Evolutionary conservation across 2,113 vertebrate genomes (phyloP).

Genomic region (Apaloderma vittatum): DNA sequence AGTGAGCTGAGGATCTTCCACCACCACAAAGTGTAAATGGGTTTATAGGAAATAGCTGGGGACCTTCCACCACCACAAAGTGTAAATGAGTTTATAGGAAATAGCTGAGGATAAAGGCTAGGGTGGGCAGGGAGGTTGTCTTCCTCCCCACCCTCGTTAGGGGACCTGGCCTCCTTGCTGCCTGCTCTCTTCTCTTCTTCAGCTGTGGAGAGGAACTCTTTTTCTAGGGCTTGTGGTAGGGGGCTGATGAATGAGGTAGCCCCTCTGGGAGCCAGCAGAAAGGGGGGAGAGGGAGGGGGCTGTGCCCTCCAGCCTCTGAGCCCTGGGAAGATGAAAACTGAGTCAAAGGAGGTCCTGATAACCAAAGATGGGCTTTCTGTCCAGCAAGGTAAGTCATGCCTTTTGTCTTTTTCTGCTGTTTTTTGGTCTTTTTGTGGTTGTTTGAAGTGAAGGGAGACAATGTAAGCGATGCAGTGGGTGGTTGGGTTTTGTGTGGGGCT

Average conservation of each 20-base stretch:
- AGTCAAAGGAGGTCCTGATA: not conserved
- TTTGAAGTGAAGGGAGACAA: not conserved
- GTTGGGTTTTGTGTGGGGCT: not conserved
- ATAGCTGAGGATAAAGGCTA: constrained; percentile 23
- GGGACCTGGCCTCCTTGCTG: accelerated
- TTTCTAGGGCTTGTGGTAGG: not conserved
- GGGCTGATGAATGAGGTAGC: not conserved
- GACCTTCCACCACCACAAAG: not conserved
- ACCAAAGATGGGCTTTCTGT: not conserved
- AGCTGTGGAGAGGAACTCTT: not conserved
- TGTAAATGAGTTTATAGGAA: constrained; percentile 37
- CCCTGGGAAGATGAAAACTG: not conserved
- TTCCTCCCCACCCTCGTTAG: not conserved
- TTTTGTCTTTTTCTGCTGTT: not conserved
- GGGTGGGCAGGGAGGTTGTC: not conserved
- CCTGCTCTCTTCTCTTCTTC: not conserved
- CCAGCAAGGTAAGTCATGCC: not conserved
- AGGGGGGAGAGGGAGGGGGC: not conserved
- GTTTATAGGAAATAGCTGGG: constrained; percentile 50
- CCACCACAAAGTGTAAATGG: not conserved
- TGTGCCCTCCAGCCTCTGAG: not conserved
- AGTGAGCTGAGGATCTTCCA: not conserved
- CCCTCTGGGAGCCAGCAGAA: not conserved
- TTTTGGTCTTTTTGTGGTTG: not conserved
- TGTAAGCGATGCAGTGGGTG: accelerated